phyloP scores from a whole-genome alignment of 2,113 vertebrate genomes.

The Neofelis nebulosa region DNA sequence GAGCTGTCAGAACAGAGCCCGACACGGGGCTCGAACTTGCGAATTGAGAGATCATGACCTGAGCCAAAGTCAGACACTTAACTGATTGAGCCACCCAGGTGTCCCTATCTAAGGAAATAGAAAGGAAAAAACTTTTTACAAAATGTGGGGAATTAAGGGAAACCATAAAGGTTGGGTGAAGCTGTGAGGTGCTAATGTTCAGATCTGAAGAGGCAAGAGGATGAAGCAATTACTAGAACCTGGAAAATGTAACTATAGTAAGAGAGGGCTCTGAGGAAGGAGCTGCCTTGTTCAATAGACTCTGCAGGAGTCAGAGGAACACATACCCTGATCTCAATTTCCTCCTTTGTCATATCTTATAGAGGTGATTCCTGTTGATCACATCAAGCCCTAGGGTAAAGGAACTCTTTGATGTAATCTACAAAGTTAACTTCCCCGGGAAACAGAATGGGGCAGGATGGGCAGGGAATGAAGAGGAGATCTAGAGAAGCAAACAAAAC shows the following conservation, averaged over 20 bases:
- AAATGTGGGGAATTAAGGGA: not conserved
- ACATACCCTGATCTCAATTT: not conserved
- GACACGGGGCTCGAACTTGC: too few relatives aligned
- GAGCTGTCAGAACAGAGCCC: too few relatives aligned
- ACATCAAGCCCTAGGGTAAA: not conserved
- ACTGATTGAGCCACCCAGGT: too few relatives aligned
- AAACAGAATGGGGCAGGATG: not conserved
- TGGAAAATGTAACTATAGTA: not conserved
- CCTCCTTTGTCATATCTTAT: not conserved
- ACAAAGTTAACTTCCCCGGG: not conserved
- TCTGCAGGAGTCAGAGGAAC: not conserved
- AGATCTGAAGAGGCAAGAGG: not conserved
- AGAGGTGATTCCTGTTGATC: not conserved
- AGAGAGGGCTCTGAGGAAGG: rapidly evolving
- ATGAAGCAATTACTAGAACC: not conserved
- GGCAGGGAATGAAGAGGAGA: not conserved
- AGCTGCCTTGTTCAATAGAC: not conserved
- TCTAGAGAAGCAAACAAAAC: not conserved
- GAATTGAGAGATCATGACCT: too few relatives aligned
- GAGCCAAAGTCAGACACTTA: too few relatives aligned
- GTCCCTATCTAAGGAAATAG: not conserved
- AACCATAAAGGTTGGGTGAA: not conserved
- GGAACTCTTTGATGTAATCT: not conserved
- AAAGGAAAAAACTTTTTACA: not conserved
- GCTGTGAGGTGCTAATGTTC: not conserved